Conservation (phyloP, 2,797 vertebrate genomes). For the Morus bassanus region DNA sequence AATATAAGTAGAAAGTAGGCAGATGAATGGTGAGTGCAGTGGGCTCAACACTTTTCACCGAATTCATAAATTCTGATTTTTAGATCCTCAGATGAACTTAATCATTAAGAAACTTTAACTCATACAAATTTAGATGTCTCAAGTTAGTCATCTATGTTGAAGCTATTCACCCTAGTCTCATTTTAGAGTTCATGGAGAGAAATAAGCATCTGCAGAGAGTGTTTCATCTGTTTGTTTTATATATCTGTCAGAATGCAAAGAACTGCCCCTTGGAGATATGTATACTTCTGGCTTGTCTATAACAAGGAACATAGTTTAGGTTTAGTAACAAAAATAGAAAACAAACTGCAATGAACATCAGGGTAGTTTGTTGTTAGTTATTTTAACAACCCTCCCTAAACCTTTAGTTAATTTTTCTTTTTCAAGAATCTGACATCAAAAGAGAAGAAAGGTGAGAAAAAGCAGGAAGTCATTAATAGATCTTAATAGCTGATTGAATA, state of each 20-base stretch:
- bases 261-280: background rate
- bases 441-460: conserved; percentile 23
- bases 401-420: background rate
- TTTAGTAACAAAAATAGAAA: background rate
- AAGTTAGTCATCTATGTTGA: background rate
- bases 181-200: background rate
- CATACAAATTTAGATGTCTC: background rate
- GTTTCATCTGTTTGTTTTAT: background rate
- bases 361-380: background rate
- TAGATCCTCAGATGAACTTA: background rate
- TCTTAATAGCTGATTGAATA: background rate
- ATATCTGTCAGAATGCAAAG: background rate
- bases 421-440: conserved; percentile 12
- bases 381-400: background rate
- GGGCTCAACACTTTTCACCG: background rate
- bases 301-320: background rate
- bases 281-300: background rate
- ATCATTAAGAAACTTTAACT: background rate
- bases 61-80: background rate
- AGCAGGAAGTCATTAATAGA: background rate
- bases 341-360: background rate
- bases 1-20: background rate
- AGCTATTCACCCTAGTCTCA: background rate
- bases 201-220: background rate
- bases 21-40: background rate